Conservation (phyloP, 2,888 invertebrate species). For the Hedychridium roseum region DNA sequence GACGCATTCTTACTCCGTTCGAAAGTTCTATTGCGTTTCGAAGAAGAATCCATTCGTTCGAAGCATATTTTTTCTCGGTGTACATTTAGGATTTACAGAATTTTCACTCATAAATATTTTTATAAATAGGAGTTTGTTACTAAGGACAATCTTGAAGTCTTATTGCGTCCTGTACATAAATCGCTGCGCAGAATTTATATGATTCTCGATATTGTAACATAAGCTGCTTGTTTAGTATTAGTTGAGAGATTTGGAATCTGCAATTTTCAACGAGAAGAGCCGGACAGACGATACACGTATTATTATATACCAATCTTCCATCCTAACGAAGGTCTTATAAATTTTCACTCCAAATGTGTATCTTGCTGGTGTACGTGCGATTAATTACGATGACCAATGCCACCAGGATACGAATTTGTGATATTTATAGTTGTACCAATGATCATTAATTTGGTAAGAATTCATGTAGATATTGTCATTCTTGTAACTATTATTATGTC, state of each 20-base stretch:
- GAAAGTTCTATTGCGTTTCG: conserved; percentile 7
- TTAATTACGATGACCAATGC: conserved; percentile 13
- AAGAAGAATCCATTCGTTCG: conserved; percentile 14
- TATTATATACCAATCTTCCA: conserved; percentile 35
- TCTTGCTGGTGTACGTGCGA: conserved; percentile 18
- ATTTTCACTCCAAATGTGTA: conserved; percentile 14
- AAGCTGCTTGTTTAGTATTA: conserved; percentile 23
- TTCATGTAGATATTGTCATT: not conserved
- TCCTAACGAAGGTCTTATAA: conserved; percentile 17
- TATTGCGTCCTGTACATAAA: conserved; percentile 52
- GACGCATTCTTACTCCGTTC: too few species aligned
- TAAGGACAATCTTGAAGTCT: conserved; percentile 52
- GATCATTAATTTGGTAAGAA: not conserved
- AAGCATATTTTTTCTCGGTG: conserved; percentile 24
- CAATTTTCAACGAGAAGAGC: conserved; percentile 8
- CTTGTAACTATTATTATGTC: not conserved
- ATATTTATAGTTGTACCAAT: conserved; percentile 23
- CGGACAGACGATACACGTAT: conserved; percentile 10
- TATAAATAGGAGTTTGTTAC: conserved; percentile 44
- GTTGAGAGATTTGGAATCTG: not conserved
- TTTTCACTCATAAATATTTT: conserved; percentile 37
- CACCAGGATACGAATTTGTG: conserved; percentile 27
- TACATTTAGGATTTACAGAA: conserved; percentile 29
- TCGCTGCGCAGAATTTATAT: conserved; percentile 29
- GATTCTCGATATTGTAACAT: conserved; percentile 30